Conservation (phyloP, 2,113 vertebrate species). For the Pomatorhinus ruficollis region DNA sequence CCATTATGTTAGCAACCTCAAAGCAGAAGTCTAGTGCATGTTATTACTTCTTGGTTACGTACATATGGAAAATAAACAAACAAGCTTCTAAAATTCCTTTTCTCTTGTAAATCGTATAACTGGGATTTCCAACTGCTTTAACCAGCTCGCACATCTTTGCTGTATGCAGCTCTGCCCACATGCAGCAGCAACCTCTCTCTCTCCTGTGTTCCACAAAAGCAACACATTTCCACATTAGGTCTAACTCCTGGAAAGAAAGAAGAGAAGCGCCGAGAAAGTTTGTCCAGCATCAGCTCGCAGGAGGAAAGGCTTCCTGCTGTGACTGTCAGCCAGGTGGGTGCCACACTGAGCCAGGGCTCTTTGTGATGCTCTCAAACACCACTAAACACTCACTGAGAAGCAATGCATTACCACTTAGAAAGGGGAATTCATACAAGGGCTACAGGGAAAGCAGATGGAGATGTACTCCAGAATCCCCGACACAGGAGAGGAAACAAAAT, state of each 20-base stretch:
- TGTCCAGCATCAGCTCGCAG: background rate
- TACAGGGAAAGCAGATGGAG: background rate
- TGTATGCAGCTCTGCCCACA: constrained; percentile 30
- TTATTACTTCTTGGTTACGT: background rate
- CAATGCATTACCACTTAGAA: background rate
- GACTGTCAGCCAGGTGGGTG: background rate
- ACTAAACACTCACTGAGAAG: background rate
- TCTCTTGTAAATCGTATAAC: constrained; percentile 11
- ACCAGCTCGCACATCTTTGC: constrained; percentile 13
- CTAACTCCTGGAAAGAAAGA: background rate
- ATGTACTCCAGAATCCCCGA: background rate
- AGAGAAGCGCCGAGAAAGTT: constrained; percentile 16
- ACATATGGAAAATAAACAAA: background rate
- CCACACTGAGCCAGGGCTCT: background rate
- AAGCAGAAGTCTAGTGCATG: background rate
- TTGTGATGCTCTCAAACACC: background rate
- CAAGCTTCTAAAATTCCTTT: background rate
- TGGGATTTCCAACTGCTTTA: constrained; percentile 12
- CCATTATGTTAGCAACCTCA: background rate
- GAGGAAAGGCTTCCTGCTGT: background rate
- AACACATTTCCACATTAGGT: constrained; percentile 3
- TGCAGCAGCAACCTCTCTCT: constrained; percentile 12
- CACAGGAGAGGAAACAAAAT: background rate
- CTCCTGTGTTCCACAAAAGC: background rate
- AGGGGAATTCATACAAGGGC: background rate